Evolutionary conservation across 2,797 vertebrate species (phyloP), one percentile per base, ranked within the genome.

Genomic region (Trachurus trachurus): DNA sequence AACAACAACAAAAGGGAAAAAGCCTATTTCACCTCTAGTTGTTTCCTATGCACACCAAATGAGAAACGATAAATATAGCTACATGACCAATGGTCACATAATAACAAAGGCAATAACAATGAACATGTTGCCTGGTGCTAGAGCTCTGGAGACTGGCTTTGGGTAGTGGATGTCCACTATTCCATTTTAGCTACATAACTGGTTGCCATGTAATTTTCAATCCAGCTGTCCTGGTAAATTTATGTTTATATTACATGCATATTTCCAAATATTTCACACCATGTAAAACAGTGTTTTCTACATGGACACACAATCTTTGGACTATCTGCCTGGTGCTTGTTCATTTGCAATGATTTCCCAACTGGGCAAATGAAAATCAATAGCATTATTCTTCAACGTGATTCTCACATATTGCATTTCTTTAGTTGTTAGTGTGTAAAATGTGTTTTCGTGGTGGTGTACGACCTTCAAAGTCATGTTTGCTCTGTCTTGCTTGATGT

Each of bases 401-500:
- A 58, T 17, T 45, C 37, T 29, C 54, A 63, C 15, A 22, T 6
- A 17, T 52, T 62, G 11, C 31, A 21, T 21, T 50, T 26, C 21
- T 53, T 56, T 44, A 16, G 40, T n/a, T 66, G 17, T 39, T 21
- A 40, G 6, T 22, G 34, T 47, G 17, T 6, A 19, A 58, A 61
- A 53, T 22, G 8, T 9, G 29, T 16, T 31, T 57, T 61, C 26
- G 15, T n/a, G 58, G 42, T 44, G 15, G 16, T 19, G 26, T 37
- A 37, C 37, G 44, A 39, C 59, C 40, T 61, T 62, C 63, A 65
- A 34, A 52, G 19, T 37, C 2, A 54, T 21, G 39, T 67, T 34
- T 26, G 22, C n/a, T 39, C 39, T 6, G 56, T 74, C 37, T 8
- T 64, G 21, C 12, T 44, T 19, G 44, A 78, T 58, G 53, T 5